These are phyloP conservation scores for Tetragonula clypearis DNA, from an alignment of 1,140 invertebrate genomes.

Conservation along the genomic window DNA sequence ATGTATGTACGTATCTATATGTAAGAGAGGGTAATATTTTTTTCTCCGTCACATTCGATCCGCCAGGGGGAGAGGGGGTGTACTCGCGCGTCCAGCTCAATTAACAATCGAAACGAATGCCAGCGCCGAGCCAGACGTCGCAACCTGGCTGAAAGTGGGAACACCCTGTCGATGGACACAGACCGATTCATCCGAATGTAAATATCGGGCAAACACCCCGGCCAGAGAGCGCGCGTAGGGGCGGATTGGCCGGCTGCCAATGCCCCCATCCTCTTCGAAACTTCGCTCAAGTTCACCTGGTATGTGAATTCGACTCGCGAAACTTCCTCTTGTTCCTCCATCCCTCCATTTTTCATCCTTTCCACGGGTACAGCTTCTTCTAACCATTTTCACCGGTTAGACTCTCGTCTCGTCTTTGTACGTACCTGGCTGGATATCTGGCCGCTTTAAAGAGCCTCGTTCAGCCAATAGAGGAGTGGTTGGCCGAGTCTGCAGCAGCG, in stretches of 20 bases:
- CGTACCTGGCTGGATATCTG: conserved; percentile 38
- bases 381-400: conserved; percentile 21
- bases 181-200: conserved; percentile 55
- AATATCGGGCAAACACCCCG: conserved; percentile 64
- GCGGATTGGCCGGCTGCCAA: conserved; percentile 59
- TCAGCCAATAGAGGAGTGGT: conserved; percentile 61
- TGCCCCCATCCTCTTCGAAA: conserved; percentile 19
- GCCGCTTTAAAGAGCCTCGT: conserved; percentile 56
- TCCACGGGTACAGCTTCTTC: background rate
- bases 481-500: conserved; percentile 55
- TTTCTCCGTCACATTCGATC: background rate
- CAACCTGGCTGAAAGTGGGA: background rate
- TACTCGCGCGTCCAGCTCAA: background rate
- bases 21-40: background rate
- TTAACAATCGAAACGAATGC: conserved; percentile 7
- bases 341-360: background rate
- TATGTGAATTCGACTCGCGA: conserved; percentile 53
- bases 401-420: conserved; percentile 40
- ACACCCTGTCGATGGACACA: conserved; percentile 22
- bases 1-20: too few relatives aligned
- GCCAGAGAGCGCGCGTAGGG: background rate
- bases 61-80: background rate
- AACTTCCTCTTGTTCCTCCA: conserved; percentile 54
- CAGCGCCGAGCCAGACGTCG: background rate
- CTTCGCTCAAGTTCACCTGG: conserved; percentile 68